Percentiles rank a stretch among this genome's conserved stretches.
Conservation (phyloP, 2,113 vertebrate genomes). For the Sinocyclocheilus anophthalmus region DNA sequence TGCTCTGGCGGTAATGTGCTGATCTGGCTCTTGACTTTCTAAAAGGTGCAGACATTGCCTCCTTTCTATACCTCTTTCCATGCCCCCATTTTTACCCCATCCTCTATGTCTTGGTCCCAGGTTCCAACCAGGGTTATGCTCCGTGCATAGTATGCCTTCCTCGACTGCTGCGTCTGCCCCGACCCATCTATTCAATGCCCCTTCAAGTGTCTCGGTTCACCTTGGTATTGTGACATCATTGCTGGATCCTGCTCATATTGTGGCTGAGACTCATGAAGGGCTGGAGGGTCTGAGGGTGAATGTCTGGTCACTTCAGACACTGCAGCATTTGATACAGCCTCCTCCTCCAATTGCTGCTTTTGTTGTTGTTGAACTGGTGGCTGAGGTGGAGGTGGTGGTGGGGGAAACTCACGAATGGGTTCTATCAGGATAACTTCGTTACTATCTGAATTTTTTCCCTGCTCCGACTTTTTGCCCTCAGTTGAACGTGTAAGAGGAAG, state of each 20-base stretch:
- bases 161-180: too few species aligned
- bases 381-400: slow-evolving; percentile 78
- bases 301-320: slow-evolving; percentile 73
- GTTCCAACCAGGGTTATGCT: too few species aligned
- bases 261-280: slow-evolving; percentile 65
- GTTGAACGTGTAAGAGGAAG: slow-evolving; percentile 80
- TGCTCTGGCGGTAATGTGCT: too few species aligned
- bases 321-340: slow-evolving; percentile 51
- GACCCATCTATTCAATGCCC: too few species aligned
- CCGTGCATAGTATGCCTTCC: too few species aligned
- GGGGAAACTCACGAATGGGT: slow-evolving; percentile 82
- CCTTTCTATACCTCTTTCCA: too few species aligned
- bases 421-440: slow-evolving; percentile 80
- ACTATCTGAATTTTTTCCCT: slow-evolving; percentile 72
- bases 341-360: slow-evolving; percentile 63
- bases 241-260: slow-evolving; percentile 73
- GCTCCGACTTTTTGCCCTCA: slow-evolving; percentile 76
- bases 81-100: slow-evolving; percentile 80
- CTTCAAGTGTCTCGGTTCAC: slow-evolving; percentile 67
- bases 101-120: too few species aligned
- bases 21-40: too few species aligned
- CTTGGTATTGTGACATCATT: slow-evolving; percentile 73
- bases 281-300: slow-evolving; percentile 70
- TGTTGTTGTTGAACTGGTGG: slow-evolving; percentile 70
- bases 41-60: slow-evolving; percentile 92